Base-by-base conservation (phyloP, 2,888 invertebrate genomes). In the Chloromyia formosa region DNA sequence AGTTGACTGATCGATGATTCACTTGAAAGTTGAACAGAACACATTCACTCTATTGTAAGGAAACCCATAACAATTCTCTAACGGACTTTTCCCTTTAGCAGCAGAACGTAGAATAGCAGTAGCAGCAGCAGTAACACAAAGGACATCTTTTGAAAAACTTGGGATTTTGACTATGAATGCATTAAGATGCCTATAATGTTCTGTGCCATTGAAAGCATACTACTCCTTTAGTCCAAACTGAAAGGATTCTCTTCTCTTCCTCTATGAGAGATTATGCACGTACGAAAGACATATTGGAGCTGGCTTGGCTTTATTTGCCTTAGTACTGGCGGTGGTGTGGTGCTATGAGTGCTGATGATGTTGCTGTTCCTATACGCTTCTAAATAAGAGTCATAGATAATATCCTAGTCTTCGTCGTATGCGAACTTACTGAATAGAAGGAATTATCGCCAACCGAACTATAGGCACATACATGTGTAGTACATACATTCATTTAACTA, bases 141-240 rank as follows among this genome's bases (percentile, higher is more conserved):
- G 71, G 71, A 58, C 56, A 73, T 20, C 71, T 61, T 68, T 76
- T 73, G 68, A 73, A 74, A 76, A 74, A 76, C 74, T 76, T 76
- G 27, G 56, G 62, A 76, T 76, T 76, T 35, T 74, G 73, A 64
- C 72, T 76, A 73, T 73, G 74, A 76, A 76, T 76, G 74, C 75
- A 76, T 60, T 71, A 76, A 61, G 74, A 68, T 66, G 66, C 66
- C 35, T 73, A 56, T 23, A 73, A 61, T 73, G 45, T 23, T 53
- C n/a, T 35, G 35, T 69, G 53, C 56, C 54, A 69, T 53, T 69
- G 35, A 66, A 66, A 45, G 66, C 66, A 71, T 18, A 7, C 27
- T 35, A 18, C 35, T 45, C 35, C 5, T 61, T 16, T 73, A 12
- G 9, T 18, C 61, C 10, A 35, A 35, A 22, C 60, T 73, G 49